Percentiles rank a stretch among this genome's conserved stretches.
Conservation (phyloP, 2,797 vertebrate species). For the Gallinago stenura region DNA sequence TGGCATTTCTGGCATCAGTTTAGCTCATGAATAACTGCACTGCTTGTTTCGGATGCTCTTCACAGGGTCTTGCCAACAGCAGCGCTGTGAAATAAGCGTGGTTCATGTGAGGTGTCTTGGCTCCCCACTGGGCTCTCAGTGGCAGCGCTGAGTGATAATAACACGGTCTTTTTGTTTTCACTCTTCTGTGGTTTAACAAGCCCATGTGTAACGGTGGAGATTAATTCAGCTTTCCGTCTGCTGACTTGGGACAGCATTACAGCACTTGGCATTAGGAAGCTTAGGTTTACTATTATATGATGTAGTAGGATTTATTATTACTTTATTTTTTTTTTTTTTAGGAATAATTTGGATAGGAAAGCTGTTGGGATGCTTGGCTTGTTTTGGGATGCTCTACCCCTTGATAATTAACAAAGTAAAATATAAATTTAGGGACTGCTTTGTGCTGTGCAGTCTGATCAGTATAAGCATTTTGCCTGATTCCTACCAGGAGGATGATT, state of each 20-base stretch:
- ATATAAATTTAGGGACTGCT: not conserved
- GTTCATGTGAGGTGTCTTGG: constrained; percentile 19
- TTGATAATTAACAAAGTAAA: not conserved
- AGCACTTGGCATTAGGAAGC: not conserved
- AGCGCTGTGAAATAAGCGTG: not conserved
- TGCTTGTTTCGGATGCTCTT: constrained; percentile 1
- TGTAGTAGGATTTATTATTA: not conserved
- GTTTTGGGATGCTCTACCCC: not conserved
- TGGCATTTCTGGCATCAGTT: not conserved
- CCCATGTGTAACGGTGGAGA: not conserved
- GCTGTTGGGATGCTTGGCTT: not conserved
- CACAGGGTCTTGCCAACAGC: constrained; percentile 36
- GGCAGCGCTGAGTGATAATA: constrained; percentile 19
- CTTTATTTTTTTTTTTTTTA: not conserved
- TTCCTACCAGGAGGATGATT: not conserved
- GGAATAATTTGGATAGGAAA: not conserved
- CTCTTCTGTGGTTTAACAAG: constrained; percentile 12
- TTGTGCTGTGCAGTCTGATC: not conserved
- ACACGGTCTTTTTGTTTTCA: constrained; percentile 28
- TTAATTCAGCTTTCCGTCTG: constrained; percentile 33
- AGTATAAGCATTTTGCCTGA: not conserved
- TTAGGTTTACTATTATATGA: not conserved
- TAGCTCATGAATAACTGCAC: constrained; percentile 27
- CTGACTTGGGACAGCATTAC: constrained; percentile 27
- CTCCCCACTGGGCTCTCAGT: constrained; percentile 29